Conservation (phyloP, 2,797 vertebrate species). For the Novumbra hubbsi region DNA sequence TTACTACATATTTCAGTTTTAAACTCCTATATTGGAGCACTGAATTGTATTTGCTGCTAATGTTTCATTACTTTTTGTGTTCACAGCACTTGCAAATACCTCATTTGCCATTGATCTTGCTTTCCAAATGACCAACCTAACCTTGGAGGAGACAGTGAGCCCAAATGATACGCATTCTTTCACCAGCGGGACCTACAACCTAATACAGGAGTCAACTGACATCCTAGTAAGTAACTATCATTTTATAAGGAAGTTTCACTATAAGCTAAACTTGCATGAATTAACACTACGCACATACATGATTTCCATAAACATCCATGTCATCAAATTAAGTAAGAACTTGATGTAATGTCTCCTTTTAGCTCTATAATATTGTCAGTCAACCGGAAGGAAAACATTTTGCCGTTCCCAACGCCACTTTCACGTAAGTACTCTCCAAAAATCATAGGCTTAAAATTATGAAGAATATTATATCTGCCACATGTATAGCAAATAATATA, state of each 20-base stretch:
- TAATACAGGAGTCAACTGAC: neutral
- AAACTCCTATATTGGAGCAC: neutral
- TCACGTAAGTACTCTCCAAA: neutral
- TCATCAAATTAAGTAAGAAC: neutral
- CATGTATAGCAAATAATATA: too few relatives aligned
- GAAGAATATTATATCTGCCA: too few relatives aligned
- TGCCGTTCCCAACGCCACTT: neutral
- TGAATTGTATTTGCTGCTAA: neutral
- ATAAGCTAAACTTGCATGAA: neutral
- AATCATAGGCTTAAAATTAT: neutral
- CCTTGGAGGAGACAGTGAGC: neutral
- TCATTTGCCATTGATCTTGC: neutral
- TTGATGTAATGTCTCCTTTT: neutral
- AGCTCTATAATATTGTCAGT: neutral
- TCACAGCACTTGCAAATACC: neutral
- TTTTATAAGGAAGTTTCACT: neutral
- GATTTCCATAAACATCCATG: neutral
- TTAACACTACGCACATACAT: neutral
- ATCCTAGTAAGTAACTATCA: neutral
- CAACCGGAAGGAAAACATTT: neutral
- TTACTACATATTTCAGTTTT: neutral
- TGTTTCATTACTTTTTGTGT: neutral
- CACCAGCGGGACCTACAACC: neutral
- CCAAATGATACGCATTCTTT: neutral
- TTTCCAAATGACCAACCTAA: conserved; percentile 1